A percentile compares a stretch with the other conserved stretches of the same genome.
phyloP scores from a whole-genome alignment of 2,888 invertebrate species.

The Torymus texanus region DNA sequence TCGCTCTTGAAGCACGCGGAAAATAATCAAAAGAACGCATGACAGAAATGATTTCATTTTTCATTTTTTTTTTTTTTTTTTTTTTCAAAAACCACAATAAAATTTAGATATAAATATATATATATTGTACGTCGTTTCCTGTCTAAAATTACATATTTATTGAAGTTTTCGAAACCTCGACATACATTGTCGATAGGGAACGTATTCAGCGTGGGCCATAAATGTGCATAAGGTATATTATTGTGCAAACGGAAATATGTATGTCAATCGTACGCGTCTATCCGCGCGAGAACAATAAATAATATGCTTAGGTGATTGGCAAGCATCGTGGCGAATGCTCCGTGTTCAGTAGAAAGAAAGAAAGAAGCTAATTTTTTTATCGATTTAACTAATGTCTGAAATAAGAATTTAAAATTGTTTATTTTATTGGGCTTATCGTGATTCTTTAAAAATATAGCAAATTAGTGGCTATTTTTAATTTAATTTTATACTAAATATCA shows the following conservation, averaged over 20 bases:
- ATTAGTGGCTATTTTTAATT: no score
- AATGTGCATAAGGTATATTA: conserved; percentile 12
- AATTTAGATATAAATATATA: no score
- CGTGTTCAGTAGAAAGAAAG: not conserved
- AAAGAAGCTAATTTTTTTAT: conserved; percentile 4
- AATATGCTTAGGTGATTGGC: not conserved
- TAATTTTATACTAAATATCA: no score
- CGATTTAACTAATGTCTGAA: no score
- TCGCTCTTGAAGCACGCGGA: not conserved
- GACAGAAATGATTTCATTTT: not conserved
- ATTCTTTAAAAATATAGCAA: no score
- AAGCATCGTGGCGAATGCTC: conserved; percentile 1
- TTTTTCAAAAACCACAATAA: no score
- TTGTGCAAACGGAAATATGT: conserved; percentile 54
- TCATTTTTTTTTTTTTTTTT: no score
- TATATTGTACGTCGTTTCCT: not conserved
- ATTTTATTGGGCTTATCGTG: no score
- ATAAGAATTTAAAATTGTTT: no score
- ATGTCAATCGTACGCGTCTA: conserved; percentile 43
- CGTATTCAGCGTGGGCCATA: conserved; percentile 45
- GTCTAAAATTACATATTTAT: conserved; percentile 35
- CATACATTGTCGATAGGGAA: conserved; percentile 34
- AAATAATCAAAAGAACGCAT: not conserved
- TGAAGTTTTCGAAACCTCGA: conserved; percentile 41
- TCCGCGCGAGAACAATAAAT: conserved; percentile 20